phyloP scores from a whole-genome alignment of 2,797 vertebrate species.

The Tauraco hartlaubi region DNA sequence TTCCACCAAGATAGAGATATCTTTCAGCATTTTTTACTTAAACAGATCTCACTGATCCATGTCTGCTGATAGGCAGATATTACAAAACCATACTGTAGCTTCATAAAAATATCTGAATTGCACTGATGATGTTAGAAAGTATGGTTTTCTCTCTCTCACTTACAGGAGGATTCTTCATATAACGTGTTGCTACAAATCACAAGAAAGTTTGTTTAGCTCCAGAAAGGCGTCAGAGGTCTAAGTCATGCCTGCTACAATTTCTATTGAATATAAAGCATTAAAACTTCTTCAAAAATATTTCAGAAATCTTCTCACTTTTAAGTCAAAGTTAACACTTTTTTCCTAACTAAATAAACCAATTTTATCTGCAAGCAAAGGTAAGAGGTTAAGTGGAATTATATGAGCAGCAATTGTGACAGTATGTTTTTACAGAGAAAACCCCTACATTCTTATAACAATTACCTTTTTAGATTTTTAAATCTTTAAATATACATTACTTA shows the following conservation, averaged over 20 bases:
- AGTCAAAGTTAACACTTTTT: neutral
- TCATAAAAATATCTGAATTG: neutral
- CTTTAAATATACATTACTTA: conserved; percentile 11
- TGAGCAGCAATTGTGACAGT: neutral
- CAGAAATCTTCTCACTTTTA: neutral
- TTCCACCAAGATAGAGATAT: neutral
- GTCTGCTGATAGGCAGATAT: neutral
- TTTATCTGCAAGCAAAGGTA: neutral
- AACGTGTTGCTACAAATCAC: neutral
- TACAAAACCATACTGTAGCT: neutral
- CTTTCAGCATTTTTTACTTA: conserved; percentile 18
- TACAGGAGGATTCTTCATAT: neutral
- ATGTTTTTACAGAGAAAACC: neutral
- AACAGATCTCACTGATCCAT: neutral
- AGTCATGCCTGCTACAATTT: neutral
- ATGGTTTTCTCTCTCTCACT: neutral
- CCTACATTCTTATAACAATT: neutral
- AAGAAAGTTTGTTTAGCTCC: neutral
- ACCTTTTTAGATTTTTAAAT: neutral
- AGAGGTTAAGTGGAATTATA: neutral
- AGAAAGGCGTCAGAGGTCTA: neutral
- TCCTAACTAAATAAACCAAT: neutral
- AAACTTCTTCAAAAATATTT: neutral
- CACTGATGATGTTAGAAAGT: neutral
- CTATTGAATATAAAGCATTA: neutral